Conservation (phyloP, 2,113 vertebrate species). For the Stegastes partitus region DNA sequence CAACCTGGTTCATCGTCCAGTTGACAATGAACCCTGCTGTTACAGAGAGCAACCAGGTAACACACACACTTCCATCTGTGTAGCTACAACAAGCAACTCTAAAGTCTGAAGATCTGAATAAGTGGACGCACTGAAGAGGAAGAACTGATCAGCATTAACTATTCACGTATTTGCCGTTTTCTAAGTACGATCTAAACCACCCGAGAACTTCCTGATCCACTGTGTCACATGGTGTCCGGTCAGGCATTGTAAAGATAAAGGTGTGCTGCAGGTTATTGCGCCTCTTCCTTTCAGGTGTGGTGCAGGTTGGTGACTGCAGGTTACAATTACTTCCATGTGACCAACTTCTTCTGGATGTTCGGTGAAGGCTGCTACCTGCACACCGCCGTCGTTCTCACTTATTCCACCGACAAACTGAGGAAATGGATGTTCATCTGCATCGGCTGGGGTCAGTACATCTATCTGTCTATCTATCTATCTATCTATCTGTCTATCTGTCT, state of each 20-base stretch:
- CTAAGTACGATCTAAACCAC: too few species aligned
- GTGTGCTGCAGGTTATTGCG: too few species aligned
- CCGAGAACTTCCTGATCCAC: too few species aligned
- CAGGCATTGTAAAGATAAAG: too few species aligned
- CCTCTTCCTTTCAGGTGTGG: constrained; percentile 85
- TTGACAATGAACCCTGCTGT: constrained; percentile 88
- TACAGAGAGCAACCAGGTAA: constrained; percentile 56
- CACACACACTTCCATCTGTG: neutral
- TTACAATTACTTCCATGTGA: constrained; percentile 97
- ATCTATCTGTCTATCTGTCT: neutral
- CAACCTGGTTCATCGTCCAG: constrained; percentile 92
- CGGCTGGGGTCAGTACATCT: constrained; percentile 90
- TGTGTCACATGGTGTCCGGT: too few species aligned
- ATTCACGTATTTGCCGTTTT: too few species aligned
- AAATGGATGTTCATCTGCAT: constrained; percentile 98
- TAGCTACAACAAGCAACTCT: too few species aligned
- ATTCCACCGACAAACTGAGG: constrained; percentile 92
- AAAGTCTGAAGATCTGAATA: too few species aligned
- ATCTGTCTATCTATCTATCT: neutral
- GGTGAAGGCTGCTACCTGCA: constrained; percentile 96
- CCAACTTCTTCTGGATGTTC: constrained; percentile 99
- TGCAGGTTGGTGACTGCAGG: constrained; percentile 92
- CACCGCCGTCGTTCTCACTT: constrained; percentile 94
- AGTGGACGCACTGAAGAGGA: too few species aligned
- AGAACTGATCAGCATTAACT: too few species aligned